These are phyloP conservation scores for Solenopsis invicta DNA, from an alignment of 1,140 invertebrate genomes.

Conservation along the genomic window DNA sequence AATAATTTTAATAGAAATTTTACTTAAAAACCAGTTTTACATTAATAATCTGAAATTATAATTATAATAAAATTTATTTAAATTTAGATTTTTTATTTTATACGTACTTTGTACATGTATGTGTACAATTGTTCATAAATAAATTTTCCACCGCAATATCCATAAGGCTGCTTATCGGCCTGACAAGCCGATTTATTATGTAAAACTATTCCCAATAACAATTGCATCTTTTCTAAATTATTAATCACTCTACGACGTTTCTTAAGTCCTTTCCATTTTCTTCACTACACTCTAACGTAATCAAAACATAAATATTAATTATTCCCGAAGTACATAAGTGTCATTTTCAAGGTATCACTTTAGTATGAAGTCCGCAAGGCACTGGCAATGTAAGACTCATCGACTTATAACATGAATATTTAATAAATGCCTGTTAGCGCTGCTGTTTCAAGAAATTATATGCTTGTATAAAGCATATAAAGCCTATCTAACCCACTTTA, in stretches of 20 bases:
- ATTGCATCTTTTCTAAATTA: neutral
- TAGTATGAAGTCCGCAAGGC: neutral
- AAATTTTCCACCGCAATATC: neutral
- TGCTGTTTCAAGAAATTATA: slow-evolving; percentile 55
- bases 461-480: slow-evolving; percentile 55
- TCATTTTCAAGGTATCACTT: slow-evolving; percentile 47
- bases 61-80: neutral
- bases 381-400: slow-evolving; percentile 26
- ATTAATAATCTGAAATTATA: neutral
- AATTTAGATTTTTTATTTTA: neutral
- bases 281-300: neutral
- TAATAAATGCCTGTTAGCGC: slow-evolving; percentile 52
- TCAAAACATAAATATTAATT: slow-evolving; percentile 46
- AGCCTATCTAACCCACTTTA: slow-evolving; percentile 59
- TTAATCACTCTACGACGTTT: neutral
- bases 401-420: slow-evolving; percentile 58
- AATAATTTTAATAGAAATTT: neutral
- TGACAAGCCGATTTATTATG: neutral
- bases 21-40: neutral
- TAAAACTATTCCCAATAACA: neutral
- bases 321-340: slow-evolving; percentile 4
- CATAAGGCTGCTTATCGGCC: neutral
- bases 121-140: neutral
- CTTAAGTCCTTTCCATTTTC: neutral
- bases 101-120: neutral